Percentiles rank a stretch among this genome's conserved stretches.
phyloP scores from a whole-genome alignment of 2,797 vertebrate genomes.

The Sebastes matsubarae region DNA sequence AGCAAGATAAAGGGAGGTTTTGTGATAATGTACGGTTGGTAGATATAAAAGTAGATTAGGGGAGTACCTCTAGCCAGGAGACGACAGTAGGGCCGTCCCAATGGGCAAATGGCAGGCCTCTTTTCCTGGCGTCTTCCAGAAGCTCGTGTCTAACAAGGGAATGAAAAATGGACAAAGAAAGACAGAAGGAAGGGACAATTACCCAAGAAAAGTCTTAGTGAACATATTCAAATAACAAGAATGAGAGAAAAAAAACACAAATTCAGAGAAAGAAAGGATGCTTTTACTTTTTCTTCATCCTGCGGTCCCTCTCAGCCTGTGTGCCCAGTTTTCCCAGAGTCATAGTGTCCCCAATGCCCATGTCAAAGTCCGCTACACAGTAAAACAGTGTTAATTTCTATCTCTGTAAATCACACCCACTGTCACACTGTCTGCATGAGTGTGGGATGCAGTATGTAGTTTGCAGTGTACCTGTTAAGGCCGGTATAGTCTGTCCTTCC shows the following conservation, averaged over 20 bases:
- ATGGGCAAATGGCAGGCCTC: slow-evolving; percentile 93
- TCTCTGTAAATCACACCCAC: not conserved
- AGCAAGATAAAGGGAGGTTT: not conserved
- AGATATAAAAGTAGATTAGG: not conserved
- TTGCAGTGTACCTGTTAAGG: slow-evolving; percentile 64
- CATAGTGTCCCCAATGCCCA: slow-evolving; percentile 90
- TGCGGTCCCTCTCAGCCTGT: slow-evolving; percentile 94
- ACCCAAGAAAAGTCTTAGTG: not conserved
- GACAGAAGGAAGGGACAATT: not conserved
- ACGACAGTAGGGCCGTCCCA: slow-evolving; percentile 97
- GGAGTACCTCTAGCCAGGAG: slow-evolving; percentile 94
- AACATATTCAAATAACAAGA: not conserved
- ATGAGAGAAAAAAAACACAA: not conserved
- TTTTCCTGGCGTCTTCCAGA: slow-evolving; percentile 93
- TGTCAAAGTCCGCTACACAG: slow-evolving; percentile 86
- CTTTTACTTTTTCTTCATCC: slow-evolving; percentile 93
- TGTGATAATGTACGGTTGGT: not conserved
- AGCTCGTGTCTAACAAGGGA: slow-evolving; percentile 88
- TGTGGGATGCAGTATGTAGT: not conserved
- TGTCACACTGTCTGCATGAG: not conserved
- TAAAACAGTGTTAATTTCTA: not conserved
- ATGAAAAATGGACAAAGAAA: slow-evolving; percentile 15
- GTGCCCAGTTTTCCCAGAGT: slow-evolving; percentile 93
- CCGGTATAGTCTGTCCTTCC: slow-evolving; percentile 81
- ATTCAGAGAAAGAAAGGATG: not conserved